Evolutionary conservation across 2,888 invertebrate genomes (phyloP).

Genomic region (Phasia obesa): DNA sequence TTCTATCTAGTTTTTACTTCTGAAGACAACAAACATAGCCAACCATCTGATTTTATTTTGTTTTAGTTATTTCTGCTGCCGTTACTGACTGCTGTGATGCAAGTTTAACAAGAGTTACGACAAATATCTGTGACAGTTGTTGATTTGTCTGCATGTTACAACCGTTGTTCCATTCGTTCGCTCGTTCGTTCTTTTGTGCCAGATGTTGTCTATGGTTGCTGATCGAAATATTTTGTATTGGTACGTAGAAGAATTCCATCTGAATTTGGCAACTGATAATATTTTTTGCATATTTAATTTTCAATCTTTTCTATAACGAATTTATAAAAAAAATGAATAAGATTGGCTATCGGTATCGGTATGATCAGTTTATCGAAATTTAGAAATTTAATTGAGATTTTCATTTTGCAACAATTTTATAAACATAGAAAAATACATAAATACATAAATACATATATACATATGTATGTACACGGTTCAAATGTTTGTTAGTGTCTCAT

Average conservation of each 20-base stretch:
- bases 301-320: background rate
- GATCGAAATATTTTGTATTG: slow-evolving; percentile 6
- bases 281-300: slow-evolving; percentile 31
- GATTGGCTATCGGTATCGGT: slow-evolving; percentile 26
- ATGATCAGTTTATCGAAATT: slow-evolving; percentile 34
- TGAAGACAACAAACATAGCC: slow-evolving; percentile 31
- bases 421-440: no score
- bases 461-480: no score
- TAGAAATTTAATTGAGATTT: slow-evolving; percentile 36
- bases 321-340: background rate
- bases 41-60: slow-evolving; percentile 48
- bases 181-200: slow-evolving; percentile 25
- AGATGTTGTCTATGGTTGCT: slow-evolving; percentile 40
- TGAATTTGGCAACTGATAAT: background rate
- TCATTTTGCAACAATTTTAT: background rate
- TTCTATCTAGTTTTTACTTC: background rate
- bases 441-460: no score
- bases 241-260: background rate
- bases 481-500: no score
- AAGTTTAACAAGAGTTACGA: slow-evolving; percentile 64
- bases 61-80: slow-evolving; percentile 6
- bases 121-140: slow-evolving; percentile 71
- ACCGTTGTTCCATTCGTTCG: slow-evolving; percentile 41
- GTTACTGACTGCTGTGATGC: slow-evolving; percentile 2
- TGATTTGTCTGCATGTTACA: slow-evolving; percentile 66